These are phyloP conservation scores for Drosophila bocqueti DNA, from an alignment of 1,140 invertebrate genomes.

Conservation along the genomic window DNA sequence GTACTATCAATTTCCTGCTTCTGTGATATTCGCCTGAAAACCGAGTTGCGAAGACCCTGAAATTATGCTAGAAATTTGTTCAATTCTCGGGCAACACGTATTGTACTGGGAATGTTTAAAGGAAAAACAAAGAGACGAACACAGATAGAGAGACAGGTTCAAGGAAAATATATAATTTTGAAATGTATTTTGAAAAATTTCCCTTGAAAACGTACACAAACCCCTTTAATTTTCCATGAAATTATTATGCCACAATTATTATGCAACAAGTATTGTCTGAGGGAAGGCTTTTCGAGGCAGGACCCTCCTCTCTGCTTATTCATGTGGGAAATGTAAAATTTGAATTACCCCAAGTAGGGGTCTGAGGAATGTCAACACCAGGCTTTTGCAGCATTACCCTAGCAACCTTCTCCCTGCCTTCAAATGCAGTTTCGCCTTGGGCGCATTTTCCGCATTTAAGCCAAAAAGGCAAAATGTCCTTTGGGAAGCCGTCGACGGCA, in stretches of 20 bases:
- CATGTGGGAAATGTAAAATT: conserved; percentile 61
- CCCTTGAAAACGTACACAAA: not conserved
- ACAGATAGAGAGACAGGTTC: not conserved
- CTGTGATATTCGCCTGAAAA: not conserved
- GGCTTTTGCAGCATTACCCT: conserved; percentile 16
- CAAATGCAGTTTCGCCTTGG: conserved; percentile 48
- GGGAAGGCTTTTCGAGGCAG: conserved; percentile 29
- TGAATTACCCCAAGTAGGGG: conserved; percentile 52
- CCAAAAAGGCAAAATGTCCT: conserved; percentile 55
- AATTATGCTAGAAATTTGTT: conserved; percentile 3
- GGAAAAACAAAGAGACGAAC: not conserved
- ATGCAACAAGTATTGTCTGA: conserved; percentile 73
- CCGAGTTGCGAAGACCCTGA: too few species aligned
- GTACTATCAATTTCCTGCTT: not conserved
- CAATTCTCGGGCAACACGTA: conserved; percentile 69
- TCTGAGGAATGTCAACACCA: conserved; percentile 53
- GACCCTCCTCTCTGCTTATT: conserved; percentile 2
- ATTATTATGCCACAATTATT: conserved; percentile 39
- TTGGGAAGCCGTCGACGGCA: conserved; percentile 19
- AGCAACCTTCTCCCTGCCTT: conserved; percentile 3
- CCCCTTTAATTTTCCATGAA: conserved; percentile 2
- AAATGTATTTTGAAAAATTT: not conserved
- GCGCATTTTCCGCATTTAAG: conserved; percentile 65
- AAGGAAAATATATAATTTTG: not conserved
- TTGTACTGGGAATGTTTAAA: conserved; percentile 42